Percentiles rank a stretch among this genome's conserved stretches.
Conservation (phyloP, 1,140 invertebrate species). For the Bombus terrestris region DNA sequence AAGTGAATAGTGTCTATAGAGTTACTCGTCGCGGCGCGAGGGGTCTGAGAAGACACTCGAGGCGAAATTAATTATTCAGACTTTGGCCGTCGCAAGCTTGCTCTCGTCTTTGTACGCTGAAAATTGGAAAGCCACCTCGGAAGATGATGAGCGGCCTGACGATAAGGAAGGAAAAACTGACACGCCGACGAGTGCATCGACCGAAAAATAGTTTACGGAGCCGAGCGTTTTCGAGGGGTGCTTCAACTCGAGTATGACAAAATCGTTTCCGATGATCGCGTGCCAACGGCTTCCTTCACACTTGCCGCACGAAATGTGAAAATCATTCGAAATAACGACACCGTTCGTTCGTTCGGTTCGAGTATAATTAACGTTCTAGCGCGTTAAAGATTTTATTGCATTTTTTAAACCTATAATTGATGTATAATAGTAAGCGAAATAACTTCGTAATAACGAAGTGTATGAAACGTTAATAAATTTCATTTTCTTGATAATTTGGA, state of each 20-base stretch:
- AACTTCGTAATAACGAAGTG: no score
- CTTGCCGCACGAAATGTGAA: no score
- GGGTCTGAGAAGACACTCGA: conserved; percentile 63
- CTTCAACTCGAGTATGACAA: background rate
- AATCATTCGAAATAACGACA: background rate
- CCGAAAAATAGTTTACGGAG: conserved; percentile 45
- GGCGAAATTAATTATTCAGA: conserved; percentile 64
- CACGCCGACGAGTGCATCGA: conserved; percentile 42
- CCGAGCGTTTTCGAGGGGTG: conserved; percentile 14
- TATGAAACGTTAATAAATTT: no score
- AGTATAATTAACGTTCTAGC: no score
- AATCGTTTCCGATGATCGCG: background rate
- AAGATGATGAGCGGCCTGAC: conserved; percentile 31
- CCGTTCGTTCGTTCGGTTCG: no score
- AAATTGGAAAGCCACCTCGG: conserved; percentile 55
- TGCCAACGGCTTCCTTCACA: no score
- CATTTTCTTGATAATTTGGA: no score
- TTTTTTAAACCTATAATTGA: no score
- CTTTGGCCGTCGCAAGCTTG: conserved; percentile 43
- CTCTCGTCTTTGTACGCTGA: conserved; percentile 51
- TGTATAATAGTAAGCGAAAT: no score
- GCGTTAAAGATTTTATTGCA: no score
- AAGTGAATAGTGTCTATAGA: conserved; percentile 46
- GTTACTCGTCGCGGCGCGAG: conserved; percentile 43
- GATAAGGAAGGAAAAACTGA: conserved; percentile 8